Conservation (phyloP, 2,888 invertebrate species). For the Leucozona laternaria region DNA sequence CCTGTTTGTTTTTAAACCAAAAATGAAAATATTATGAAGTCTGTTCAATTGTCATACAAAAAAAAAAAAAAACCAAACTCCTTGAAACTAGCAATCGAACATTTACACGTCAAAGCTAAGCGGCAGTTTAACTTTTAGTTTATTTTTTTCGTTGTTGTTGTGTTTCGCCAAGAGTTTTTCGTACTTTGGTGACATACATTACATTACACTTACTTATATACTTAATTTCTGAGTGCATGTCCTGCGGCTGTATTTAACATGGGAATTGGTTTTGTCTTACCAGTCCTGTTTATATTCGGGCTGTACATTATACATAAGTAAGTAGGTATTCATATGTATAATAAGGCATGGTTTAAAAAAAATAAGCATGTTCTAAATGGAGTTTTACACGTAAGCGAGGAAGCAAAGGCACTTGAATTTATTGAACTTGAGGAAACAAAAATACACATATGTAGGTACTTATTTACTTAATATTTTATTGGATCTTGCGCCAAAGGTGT, state of each 20-base stretch:
- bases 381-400: neutral
- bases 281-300: conserved; percentile 10
- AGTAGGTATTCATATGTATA: neutral
- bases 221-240: conserved; percentile 48
- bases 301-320: neutral
- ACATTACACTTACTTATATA: neutral
- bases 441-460: too few relatives aligned
- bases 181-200: conserved; percentile 49
- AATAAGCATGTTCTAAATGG: neutral
- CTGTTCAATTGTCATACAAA: conserved; percentile 13
- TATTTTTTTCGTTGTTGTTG: neutral
- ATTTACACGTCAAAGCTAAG: conserved; percentile 58
- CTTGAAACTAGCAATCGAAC: conserved; percentile 53
- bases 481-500: too few relatives aligned
- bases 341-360: neutral
- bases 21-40: too few relatives aligned
- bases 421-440: neutral
- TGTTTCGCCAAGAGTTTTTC: neutral
- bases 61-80: conserved; percentile 36
- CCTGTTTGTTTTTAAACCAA: neutral
- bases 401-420: neutral
- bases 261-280: conserved; percentile 10
- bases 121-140: conserved; percentile 32
- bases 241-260: conserved; percentile 36
- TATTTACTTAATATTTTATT: too few relatives aligned